Percentiles rank a stretch among this genome's conserved stretches.
Evolutionary conservation across 2,888 invertebrate genomes (phyloP).

Genomic region (Steinernema carpocapsae): DNA sequence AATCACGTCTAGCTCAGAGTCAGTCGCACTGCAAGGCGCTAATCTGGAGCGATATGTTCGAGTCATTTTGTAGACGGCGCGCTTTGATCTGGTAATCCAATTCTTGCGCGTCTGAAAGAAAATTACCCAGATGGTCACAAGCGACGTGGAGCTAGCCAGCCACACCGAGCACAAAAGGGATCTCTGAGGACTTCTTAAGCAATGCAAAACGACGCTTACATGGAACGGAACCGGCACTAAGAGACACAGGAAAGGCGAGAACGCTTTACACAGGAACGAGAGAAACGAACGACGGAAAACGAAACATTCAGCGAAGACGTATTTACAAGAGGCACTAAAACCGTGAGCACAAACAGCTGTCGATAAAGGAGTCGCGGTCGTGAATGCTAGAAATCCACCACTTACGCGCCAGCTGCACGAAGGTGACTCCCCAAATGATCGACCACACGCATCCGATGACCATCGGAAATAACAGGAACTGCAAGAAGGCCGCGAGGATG

Average conservation of each 20-base stretch:
- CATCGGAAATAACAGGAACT: conserved; percentile 71
- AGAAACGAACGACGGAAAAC: not conserved
- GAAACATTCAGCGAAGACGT: not conserved
- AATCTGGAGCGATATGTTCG: conserved; percentile 23
- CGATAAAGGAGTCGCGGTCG: conserved; percentile 48
- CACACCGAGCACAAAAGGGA: too few species aligned
- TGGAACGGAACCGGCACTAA: not conserved
- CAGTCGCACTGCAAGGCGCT: conserved; percentile 25
- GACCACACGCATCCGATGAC: conserved; percentile 73
- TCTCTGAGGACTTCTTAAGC: too few species aligned
- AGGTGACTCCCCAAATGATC: conserved; percentile 72
- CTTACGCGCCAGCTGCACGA: conserved; percentile 71
- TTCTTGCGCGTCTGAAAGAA: conserved; percentile 13
- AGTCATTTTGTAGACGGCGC: not conserved
- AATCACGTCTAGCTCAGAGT: not conserved
- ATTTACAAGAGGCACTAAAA: conserved; percentile 35
- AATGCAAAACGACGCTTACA: too few species aligned
- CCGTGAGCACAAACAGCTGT: conserved; percentile 52
- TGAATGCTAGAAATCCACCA: conserved; percentile 59
- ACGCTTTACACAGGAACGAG: conserved; percentile 9
- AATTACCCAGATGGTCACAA: not conserved
- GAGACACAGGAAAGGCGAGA: not conserved
- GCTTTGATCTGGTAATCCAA: not conserved
- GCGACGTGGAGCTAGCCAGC: too few species aligned
- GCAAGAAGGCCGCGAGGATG: conserved; percentile 71